Percentiles rank a stretch among this genome's conserved stretches.
Evolutionary conservation across 2,113 vertebrate genomes (phyloP).

Genomic region (Daphoenositta chrysoptera): DNA sequence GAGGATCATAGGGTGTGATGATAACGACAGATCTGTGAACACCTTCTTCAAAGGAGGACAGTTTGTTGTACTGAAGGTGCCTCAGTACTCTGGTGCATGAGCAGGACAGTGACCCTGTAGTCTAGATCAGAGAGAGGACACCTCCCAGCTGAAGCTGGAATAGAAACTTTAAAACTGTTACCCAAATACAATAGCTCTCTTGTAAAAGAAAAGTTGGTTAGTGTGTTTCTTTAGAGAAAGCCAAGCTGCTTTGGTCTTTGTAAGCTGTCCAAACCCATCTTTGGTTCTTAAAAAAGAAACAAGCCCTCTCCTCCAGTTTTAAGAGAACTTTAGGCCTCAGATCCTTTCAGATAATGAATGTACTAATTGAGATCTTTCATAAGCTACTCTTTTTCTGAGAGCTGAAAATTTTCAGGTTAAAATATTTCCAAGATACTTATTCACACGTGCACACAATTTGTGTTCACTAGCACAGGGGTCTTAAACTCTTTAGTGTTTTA

Average conservation of each 20-base stretch:
- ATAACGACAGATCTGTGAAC: not conserved
- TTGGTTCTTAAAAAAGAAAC: not conserved
- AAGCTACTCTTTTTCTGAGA: not conserved
- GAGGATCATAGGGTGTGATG: not conserved
- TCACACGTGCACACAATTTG: not conserved
- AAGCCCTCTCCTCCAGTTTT: not conserved
- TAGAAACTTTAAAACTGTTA: not conserved
- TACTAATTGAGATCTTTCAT: not conserved
- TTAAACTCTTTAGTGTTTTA: not conserved
- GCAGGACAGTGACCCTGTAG: not conserved
- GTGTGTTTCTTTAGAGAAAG: not conserved
- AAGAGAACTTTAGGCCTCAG: not conserved
- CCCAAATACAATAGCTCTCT: not conserved
- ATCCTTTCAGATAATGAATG: not conserved
- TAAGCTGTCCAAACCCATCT: not conserved
- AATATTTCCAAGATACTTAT: not conserved
- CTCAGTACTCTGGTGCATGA: not conserved
- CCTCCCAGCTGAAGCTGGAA: not conserved
- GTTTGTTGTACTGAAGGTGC: not conserved
- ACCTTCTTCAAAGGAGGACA: not conserved
- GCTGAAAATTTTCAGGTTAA: not conserved
- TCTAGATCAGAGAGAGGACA: not conserved
- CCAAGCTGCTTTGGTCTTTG: not conserved
- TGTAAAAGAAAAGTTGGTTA: not conserved
- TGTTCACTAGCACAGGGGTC: not conserved